Percentiles rank a stretch among this genome's conserved stretches.
Conservation (phyloP, 1,140 invertebrate genomes). For the Gryllus bimaculatus region DNA sequence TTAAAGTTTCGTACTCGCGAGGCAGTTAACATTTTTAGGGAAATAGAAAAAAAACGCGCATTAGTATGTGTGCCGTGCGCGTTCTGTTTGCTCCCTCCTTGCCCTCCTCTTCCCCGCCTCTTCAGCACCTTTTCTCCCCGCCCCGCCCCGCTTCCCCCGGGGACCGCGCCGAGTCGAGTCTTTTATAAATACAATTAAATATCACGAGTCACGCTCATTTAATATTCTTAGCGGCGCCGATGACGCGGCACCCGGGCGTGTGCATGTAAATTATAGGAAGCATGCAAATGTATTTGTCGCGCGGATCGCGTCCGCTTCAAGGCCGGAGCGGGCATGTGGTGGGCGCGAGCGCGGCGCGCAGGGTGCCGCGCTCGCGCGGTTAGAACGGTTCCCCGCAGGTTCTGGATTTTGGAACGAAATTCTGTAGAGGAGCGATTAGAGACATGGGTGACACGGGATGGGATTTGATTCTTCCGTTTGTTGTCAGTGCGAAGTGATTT, state of each 20-base stretch:
- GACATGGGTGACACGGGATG: too few relatives aligned
- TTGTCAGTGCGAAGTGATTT: too few relatives aligned
- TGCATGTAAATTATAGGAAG: neutral
- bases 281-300: slow-evolving; percentile 4
- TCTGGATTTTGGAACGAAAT: too few relatives aligned
- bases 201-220: neutral
- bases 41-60: neutral
- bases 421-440: too few relatives aligned
- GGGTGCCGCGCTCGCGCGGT: too few relatives aligned
- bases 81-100: neutral
- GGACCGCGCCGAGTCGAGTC: neutral
- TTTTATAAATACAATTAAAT: slow-evolving; percentile 2
- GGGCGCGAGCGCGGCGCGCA: too few relatives aligned
- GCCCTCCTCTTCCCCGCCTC: too few relatives aligned
- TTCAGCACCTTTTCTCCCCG: too few relatives aligned
- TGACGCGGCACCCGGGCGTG: neutral
- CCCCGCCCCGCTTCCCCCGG: too few relatives aligned
- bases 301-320: neutral
- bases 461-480: too few relatives aligned
- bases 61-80: neutral
- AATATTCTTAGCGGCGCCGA: neutral
- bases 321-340: neutral
- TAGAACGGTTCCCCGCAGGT: too few relatives aligned
- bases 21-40: slow-evolving; percentile 4
- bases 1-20: neutral